Base-by-base conservation (phyloP, 2,888 invertebrate species). In the Antitype chi region DNA sequence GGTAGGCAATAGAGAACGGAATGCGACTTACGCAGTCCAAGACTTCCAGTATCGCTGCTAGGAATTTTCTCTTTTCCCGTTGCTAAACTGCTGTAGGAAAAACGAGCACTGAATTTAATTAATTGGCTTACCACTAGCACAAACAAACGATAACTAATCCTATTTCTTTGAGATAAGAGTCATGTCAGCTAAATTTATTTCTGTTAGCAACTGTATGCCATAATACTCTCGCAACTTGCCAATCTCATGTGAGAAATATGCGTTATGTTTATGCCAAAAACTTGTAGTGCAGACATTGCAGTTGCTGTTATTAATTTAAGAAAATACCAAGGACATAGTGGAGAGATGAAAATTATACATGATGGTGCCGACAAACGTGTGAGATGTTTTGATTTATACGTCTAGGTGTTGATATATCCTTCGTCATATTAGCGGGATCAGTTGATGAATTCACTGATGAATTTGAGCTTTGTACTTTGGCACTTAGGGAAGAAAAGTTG, bases 61-160 rank as follows among this genome's bases (percentile, higher is more conserved):
- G 73, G 72, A 89, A 91, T 93, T 94, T 93, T 94, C 94, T 92
- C 90, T 93, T 94, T 94, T 92, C 93, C 91, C 89, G 87, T 84
- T 81, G 79, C 81, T 88, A 89, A 90, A 74, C 84, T 88, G 89
- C 93, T 92, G 88, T 87, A 85, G 88, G 93, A 95, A 95, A 94
- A 94, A 93, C 91, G 85, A 89, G 89, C 90, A 92, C 89, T 88
- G 91, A 90, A 90, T 93, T 95, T 94, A 93, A 95, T 95, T 94
- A 94, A 94, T 95, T 94, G 87, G 87, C 88, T 88, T 83, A 85
- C n/a, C 87, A 88, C 86, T 83, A 86, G n/a, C 13, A 55, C 3
- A 20, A 55, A 23, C 63, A 74, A 55, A 17, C 70, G 3, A 85
- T 69, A 76, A 69, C 60, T 32, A 73, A 55, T 49, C 43, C 28